Evolutionary conservation across 2,113 vertebrate genomes (phyloP).

Genomic region (Probosciger aterrimus): DNA sequence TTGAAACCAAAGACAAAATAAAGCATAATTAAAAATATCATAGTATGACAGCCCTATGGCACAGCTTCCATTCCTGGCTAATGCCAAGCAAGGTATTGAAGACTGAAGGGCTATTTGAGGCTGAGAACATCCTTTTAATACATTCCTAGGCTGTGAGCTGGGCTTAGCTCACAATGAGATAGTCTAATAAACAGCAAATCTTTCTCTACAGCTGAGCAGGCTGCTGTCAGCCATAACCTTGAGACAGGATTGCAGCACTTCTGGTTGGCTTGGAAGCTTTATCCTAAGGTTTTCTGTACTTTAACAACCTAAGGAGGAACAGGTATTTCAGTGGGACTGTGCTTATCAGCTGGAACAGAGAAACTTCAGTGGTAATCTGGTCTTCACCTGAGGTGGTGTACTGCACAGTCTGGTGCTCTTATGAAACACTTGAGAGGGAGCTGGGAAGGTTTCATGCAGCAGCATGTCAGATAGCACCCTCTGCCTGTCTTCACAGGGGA

Average conservation of each 20-base stretch:
- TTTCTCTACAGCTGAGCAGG: background rate
- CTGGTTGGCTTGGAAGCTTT: background rate
- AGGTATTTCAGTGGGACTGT: background rate
- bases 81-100: background rate
- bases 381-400: background rate
- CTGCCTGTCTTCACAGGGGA: background rate
- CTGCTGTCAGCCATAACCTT: background rate
- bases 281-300: background rate
- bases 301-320: background rate
- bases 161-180: background rate
- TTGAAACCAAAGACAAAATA: constrained; percentile 29
- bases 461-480: background rate
- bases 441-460: background rate
- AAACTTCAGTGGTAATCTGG: background rate
- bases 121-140: background rate
- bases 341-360: background rate
- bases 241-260: background rate
- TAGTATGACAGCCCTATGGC: background rate
- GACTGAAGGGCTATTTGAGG: background rate
- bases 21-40: background rate
- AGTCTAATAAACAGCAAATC: background rate
- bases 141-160: background rate
- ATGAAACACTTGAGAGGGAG: background rate
- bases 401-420: background rate
- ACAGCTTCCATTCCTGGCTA: background rate